Base-by-base conservation (phyloP, 1,140 invertebrate species). In the Philopotamus ludificatus region DNA sequence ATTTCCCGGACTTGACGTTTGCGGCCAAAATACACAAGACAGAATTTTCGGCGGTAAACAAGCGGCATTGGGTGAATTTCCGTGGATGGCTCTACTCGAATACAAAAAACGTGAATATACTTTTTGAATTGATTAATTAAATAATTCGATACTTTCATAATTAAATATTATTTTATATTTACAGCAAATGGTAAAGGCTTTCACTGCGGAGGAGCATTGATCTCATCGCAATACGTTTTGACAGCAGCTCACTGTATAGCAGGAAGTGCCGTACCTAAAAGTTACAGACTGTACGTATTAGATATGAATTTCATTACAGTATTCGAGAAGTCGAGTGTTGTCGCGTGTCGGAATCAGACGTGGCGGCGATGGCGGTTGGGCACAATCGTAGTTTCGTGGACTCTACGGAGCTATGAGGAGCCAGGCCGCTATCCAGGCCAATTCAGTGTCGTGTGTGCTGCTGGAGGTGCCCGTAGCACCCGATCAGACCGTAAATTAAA, bases 161-260 rank as follows among this genome's bases (percentile, higher is more conserved):
- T 34, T 18, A 20, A 7, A 45, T 42, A 12, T 18, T 60, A 34
- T 41, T 59, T n/a, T 65, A n/a, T 60, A 34, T 25, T 34, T 57
- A 28, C 42, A 68, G 66, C 57, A 12, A 76, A 54, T 12, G 73
- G 76, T n/a, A 74, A 51, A 23, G 71, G 74, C 0, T 78, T 78
- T 10, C 75, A 79, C 10, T 93, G 91, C 71, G 90, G 89, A 0
- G 90, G 87, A 2, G 84, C 84, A 1, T 74, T 93, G 1, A 83
- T 93, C 23, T 86, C 81, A 45, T 74, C 80, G 3, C 8, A 55
- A 26, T 71, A 66, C 25, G 59, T 63, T 20, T 54, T 66, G 20
- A 91, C 90, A 1, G 90, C 90, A 1, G 87, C 87, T 21, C 91
- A 93, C 72, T 93, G 91, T 68, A 75, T 92, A 2, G 79, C 82